These are phyloP conservation scores for Barypeithes pellucidus DNA, from an alignment of 2,888 invertebrate genomes.

Conservation along the genomic window DNA sequence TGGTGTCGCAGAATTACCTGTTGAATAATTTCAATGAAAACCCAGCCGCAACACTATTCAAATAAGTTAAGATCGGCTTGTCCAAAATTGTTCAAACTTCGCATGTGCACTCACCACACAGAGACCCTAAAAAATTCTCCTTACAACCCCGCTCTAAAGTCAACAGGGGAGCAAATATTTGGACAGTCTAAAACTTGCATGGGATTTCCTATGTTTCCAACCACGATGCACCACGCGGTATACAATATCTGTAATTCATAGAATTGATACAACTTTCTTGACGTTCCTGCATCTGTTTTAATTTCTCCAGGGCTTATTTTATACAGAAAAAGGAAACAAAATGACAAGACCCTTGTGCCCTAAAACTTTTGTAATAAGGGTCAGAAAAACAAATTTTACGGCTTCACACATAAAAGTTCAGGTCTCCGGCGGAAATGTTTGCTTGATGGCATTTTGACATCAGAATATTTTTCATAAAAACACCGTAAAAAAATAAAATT, in stretches of 20 bases:
- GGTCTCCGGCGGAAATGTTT: conserved; percentile 5
- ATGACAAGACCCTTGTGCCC: conserved; percentile 5
- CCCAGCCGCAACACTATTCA: too few relatives aligned
- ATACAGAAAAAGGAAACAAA: conserved; percentile 12
- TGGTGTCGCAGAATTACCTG: too few relatives aligned
- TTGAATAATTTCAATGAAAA: too few relatives aligned
- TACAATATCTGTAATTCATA: not conserved
- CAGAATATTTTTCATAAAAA: not conserved
- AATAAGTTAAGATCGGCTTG: too few relatives aligned
- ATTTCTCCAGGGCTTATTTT: conserved; percentile 16
- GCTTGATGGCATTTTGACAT: not conserved
- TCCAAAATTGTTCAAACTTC: too few relatives aligned
- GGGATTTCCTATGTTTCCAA: too few relatives aligned
- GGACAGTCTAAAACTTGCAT: too few relatives aligned
- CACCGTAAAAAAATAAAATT: not conserved
- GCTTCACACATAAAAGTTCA: not conserved
- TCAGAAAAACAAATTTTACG: conserved; percentile 12
- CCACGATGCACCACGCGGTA: too few relatives aligned
- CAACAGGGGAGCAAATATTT: too few relatives aligned
- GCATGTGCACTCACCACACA: too few relatives aligned
- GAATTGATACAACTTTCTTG: not conserved
- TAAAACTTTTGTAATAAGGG: conserved; percentile 10
- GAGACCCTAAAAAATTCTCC: too few relatives aligned
- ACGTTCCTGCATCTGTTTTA: not conserved
- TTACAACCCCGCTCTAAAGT: too few relatives aligned